Evolutionary conservation across 2,888 invertebrate species (phyloP).

Genomic region (Parochlus steinenii): DNA sequence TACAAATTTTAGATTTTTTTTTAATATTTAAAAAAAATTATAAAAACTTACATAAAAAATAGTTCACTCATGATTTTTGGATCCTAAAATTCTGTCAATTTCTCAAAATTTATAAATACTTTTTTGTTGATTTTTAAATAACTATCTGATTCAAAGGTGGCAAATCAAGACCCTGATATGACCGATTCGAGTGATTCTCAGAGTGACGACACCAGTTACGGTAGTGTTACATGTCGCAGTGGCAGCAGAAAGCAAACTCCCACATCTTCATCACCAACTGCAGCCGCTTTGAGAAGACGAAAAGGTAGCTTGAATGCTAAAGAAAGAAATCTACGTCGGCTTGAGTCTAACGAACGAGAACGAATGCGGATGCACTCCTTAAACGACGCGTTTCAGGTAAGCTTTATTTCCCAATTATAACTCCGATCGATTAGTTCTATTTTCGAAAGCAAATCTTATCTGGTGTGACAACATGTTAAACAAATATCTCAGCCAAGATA

Average conservation of each 20-base stretch:
- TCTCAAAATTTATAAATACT: neutral
- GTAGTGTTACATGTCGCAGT: constrained; percentile 20
- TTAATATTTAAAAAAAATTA: neutral
- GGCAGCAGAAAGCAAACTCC: constrained; percentile 21
- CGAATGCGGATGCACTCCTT: constrained; percentile 84
- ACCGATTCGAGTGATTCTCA: constrained; percentile 29
- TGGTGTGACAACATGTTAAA: neutral
- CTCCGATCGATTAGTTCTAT: neutral
- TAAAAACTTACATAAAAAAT: constrained; percentile 5
- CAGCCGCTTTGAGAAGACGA: constrained; percentile 37
- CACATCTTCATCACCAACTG: constrained; percentile 20
- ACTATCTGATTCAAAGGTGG: constrained; percentile 4
- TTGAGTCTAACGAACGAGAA: constrained; percentile 84
- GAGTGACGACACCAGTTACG: constrained; percentile 30
- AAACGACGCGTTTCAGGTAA: constrained; percentile 79
- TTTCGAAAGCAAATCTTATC: neutral
- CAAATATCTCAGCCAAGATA: neutral
- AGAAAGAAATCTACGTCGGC: constrained; percentile 66
- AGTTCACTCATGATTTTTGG: neutral
- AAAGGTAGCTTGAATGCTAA: constrained; percentile 64
- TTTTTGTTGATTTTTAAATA: neutral
- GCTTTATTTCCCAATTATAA: constrained; percentile 13
- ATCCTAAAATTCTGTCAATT: neutral
- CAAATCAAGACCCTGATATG: constrained; percentile 20
- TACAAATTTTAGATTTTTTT: neutral